Base-by-base conservation (phyloP, 2,888 invertebrate genomes). In the Apodemia duryi region DNA sequence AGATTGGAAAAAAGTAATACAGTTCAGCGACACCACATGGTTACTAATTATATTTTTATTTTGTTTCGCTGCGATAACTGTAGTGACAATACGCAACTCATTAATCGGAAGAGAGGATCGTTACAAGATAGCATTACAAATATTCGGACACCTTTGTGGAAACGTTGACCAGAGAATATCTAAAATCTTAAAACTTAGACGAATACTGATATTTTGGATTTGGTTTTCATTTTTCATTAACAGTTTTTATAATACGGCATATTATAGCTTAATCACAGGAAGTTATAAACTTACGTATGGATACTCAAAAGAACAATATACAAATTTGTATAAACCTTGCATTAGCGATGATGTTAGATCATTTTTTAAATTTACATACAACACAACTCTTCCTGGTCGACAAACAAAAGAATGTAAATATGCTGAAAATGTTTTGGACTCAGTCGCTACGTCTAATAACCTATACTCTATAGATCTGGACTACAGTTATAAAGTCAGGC, bases 221-320 rank as follows among this genome's bases (percentile, higher is more conserved):
- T 79, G 80, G 78, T 86, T 83, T 49, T 77, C 84, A 43, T 86
- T 82, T 68, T 83, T 79, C 62, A 77, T 85, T n/a, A 72, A 69
- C 9, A 83, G 72, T 67, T 85, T 86, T 70, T 86, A 85, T 66
- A 81, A 78, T 60, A 83, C 84, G 1, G 80, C 79, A 6, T 70
- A 84, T 29, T 80, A 77, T 62, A 81, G 82, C 70, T 74, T 84
- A 57, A 72, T 81, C 52, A 77, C 83, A 6, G 73, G 76, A 6
- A 75, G 7, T 21, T n/a, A 61, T 32, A 13, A 32, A 57, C 6
- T 32, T 32, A 13, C 29, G 11, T 29, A 11, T 57, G 57, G 60
- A 35, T 60, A 60, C 32, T 60, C 35, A 35, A 13, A 49, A 21
- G 35, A 32, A 78, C 21, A 74, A 75, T 1, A 76, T 75, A 43